phyloP scores from a whole-genome alignment of 2,888 invertebrate species.

The Ephialtes manifestator region DNA sequence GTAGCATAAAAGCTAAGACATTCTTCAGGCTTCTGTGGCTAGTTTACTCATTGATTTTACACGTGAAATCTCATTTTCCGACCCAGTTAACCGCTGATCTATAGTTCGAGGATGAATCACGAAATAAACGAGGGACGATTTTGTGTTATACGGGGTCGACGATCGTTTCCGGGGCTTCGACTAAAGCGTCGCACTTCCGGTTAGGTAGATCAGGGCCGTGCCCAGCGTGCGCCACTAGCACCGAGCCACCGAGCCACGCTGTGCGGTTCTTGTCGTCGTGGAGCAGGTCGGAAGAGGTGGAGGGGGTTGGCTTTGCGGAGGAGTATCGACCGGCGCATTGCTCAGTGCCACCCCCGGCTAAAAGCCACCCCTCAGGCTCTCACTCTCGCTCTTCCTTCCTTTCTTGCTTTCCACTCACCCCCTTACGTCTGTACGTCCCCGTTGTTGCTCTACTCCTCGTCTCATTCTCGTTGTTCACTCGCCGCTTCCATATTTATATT shows the following conservation, averaged over 20 bases:
- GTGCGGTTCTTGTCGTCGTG: constrained; percentile 53
- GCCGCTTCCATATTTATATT: constrained; percentile 35
- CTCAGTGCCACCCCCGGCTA: constrained; percentile 70
- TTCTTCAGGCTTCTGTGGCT: constrained; percentile 51
- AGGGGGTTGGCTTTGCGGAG: constrained; percentile 72
- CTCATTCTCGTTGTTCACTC: constrained; percentile 9
- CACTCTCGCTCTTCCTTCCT: constrained; percentile 33
- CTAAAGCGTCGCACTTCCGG: constrained; percentile 67
- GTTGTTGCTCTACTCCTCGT: constrained; percentile 17
- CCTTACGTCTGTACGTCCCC: not conserved
- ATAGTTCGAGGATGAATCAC: constrained; percentile 27
- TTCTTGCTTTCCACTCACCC: not conserved
- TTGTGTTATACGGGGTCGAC: constrained; percentile 44
- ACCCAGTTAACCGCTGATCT: constrained; percentile 42
- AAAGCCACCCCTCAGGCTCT: constrained; percentile 57
- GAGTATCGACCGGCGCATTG: constrained; percentile 80
- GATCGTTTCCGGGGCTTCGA: constrained; percentile 56
- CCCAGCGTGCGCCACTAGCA: constrained; percentile 56
- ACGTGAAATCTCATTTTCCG: constrained; percentile 59
- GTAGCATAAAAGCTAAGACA: constrained; percentile 22
- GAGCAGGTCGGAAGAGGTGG: constrained; percentile 6
- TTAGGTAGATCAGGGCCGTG: constrained; percentile 65
- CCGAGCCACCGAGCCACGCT: constrained; percentile 31
- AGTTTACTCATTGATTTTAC: constrained; percentile 51
- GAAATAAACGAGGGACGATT: constrained; percentile 59